A percentile compares a stretch with the other conserved stretches of the same genome.
Evolutionary conservation across 2,113 vertebrate genomes (phyloP).

Genomic region (Trachemys scripta): DNA sequence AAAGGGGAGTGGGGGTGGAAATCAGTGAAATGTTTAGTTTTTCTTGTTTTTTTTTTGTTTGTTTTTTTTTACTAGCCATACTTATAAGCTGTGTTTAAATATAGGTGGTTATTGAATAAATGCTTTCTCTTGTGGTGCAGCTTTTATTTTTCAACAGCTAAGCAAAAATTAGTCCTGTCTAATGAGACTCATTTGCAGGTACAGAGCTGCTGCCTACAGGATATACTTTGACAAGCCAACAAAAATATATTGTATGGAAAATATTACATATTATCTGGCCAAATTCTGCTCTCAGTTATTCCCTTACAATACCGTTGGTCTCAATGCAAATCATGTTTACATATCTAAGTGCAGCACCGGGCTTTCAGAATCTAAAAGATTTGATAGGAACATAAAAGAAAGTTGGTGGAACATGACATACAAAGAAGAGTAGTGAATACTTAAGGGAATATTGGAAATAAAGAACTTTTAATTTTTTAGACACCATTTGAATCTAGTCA

Average conservation of each 20-base stretch:
- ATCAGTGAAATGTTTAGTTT: not conserved
- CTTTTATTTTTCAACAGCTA: not conserved
- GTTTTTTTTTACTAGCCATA: not conserved
- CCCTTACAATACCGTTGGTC: not conserved
- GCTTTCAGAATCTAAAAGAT: not conserved
- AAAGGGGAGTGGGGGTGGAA: not conserved
- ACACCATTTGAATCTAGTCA: not conserved
- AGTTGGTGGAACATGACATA: not conserved
- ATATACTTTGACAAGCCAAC: not conserved
- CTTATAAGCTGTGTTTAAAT: not conserved
- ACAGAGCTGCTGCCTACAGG: not conserved
- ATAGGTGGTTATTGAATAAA: not conserved
- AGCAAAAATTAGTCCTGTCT: not conserved
- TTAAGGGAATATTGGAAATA: not conserved
- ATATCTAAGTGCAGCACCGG: not conserved
- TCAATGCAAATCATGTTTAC: not conserved
- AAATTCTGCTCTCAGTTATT: not conserved
- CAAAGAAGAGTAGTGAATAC: not conserved
- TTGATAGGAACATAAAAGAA: not conserved
- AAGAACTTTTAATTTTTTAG: not conserved
- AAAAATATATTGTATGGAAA: not conserved
- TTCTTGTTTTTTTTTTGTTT: not conserved
- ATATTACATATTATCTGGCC: not conserved
- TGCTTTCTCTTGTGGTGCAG: not conserved
- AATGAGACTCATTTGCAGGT: not conserved